Percentiles rank a stretch among this genome's conserved stretches.
Evolutionary conservation across 2,888 invertebrate species (phyloP).

Genomic region (Oscheius sp.): DNA sequence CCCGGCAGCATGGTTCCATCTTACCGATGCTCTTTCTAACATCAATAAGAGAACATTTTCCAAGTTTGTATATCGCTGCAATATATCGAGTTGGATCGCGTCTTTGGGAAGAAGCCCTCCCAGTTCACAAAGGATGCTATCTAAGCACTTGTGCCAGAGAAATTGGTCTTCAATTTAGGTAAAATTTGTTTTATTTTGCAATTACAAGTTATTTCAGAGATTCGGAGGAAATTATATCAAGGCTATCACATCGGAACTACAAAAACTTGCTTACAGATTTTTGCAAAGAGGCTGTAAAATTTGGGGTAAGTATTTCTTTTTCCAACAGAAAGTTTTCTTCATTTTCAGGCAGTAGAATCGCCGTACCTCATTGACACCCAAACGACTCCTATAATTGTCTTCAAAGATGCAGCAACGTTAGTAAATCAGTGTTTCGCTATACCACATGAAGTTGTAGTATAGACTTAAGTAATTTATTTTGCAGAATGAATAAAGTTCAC

Average conservation of each 20-base stretch:
- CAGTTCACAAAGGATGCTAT: conserved; percentile 24
- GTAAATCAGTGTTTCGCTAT: too few species aligned
- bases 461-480: too few species aligned
- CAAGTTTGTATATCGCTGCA: not conserved
- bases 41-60: conserved; percentile 14
- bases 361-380: too few species aligned
- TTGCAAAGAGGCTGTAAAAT: not conserved
- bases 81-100: conserved; percentile 15
- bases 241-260: conserved; percentile 17
- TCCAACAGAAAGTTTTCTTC: too few species aligned
- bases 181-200: not conserved
- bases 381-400: too few species aligned
- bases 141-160: conserved; percentile 25
- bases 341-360: too few species aligned
- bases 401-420: too few species aligned
- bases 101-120: conserved; percentile 11
- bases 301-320: too few species aligned
- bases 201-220: conserved; percentile 12
- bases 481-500: too few species aligned
- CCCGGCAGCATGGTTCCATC: not conserved
- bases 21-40: conserved; percentile 19
- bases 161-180: conserved; percentile 23
- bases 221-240: conserved; percentile 22
- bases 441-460: too few species aligned
- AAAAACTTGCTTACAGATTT: not conserved